phyloP scores from a whole-genome alignment of 2,113 vertebrate species.

The Castor canadensis region DNA sequence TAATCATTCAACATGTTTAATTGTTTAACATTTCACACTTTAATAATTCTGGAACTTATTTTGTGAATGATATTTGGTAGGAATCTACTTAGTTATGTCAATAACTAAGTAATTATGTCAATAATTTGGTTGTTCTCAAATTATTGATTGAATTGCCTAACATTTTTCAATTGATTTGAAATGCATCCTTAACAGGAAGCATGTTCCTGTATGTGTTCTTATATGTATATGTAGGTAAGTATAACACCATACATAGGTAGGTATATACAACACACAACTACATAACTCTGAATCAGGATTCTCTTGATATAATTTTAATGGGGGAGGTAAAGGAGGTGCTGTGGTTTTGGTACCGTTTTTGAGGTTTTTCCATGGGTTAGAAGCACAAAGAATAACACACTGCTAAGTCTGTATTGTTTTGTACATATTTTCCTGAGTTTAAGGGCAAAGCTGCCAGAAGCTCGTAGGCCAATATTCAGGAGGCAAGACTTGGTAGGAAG shows the following conservation, averaged over 20 bases:
- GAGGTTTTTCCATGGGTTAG: not conserved
- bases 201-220: not conserved
- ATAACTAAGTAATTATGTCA: not conserved
- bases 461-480: not conserved
- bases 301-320: not conserved
- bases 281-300: not conserved
- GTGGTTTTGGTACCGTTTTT: not conserved
- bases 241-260: too few relatives aligned
- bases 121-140: not conserved
- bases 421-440: not conserved
- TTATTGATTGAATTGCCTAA: not conserved
- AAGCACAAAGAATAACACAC: not conserved
- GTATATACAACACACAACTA: not conserved
- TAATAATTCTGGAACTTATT: constrained; percentile 12
- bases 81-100: not conserved
- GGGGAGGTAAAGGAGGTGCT: not conserved
- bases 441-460: not conserved
- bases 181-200: not conserved
- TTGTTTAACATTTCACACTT: not conserved
- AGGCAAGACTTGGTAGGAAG: not conserved
- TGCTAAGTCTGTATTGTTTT: not conserved
- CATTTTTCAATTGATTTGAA: constrained; percentile 22
- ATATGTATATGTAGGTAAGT: not conserved
- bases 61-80: not conserved
- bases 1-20: constrained; percentile 18